These are phyloP conservation scores for Plecturocebus donacophilus DNA, from an alignment of 2,113 vertebrate genomes.

Conservation along the genomic window DNA sequence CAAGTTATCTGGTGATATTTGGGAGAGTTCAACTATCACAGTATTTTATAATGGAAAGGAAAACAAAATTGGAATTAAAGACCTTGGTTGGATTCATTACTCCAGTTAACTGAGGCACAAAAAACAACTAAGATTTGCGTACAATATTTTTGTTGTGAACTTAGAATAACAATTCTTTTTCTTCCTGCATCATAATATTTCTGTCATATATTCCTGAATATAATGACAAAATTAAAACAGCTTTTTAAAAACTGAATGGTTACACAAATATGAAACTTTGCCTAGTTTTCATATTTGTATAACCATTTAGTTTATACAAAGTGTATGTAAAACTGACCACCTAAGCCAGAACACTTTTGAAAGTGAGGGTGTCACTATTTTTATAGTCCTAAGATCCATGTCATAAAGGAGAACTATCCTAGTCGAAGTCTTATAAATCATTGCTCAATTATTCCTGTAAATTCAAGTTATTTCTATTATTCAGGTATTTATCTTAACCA, in stretches of 20 bases:
- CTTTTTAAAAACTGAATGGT: not conserved
- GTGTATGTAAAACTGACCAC: not conserved
- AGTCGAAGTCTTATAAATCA: not conserved
- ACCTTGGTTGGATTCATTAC: not conserved
- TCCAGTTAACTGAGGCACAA: not conserved
- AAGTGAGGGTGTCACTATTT: not conserved
- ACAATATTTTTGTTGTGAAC: not conserved
- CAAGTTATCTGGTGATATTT: not conserved
- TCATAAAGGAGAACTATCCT: not conserved
- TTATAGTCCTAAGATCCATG: fast-evolving
- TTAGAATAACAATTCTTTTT: not conserved
- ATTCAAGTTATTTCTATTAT: not conserved
- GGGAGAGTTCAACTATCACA: not conserved
- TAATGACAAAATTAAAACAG: not conserved
- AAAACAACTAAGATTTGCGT: not conserved
- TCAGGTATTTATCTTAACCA: not conserved
- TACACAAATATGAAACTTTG: not conserved
- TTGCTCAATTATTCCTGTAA: not conserved
- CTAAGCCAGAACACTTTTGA: not conserved
- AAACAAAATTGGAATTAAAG: not conserved
- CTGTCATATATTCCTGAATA: too few relatives aligned
- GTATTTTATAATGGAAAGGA: not conserved
- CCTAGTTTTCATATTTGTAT: not conserved
- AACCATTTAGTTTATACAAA: not conserved
- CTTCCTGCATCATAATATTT: not conserved